Evolutionary conservation across 2,113 vertebrate genomes (phyloP).

Genomic region (Quiscalus mexicanus): DNA sequence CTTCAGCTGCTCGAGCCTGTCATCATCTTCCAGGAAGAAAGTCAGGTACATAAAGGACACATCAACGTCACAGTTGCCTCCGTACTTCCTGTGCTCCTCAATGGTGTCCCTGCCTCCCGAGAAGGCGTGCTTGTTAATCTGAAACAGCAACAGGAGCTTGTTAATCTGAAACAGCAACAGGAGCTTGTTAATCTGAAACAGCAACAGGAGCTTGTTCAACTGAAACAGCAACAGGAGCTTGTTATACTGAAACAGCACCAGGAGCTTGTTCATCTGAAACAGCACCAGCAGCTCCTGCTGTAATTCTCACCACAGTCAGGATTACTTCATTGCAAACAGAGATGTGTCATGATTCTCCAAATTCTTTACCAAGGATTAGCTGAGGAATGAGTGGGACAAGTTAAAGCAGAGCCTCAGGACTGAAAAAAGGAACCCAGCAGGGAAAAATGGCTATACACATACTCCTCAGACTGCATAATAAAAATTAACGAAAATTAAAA

Average conservation of each 20-base stretch:
- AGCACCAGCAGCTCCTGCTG: not conserved
- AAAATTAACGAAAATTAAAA: not conserved
- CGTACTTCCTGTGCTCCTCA: slow-evolving; percentile 90
- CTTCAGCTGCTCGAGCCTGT: slow-evolving; percentile 89
- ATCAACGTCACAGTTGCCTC: slow-evolving; percentile 92
- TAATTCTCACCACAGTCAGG: not conserved
- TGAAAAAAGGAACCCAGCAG: not conserved
- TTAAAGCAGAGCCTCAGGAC: not conserved
- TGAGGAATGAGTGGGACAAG: not conserved
- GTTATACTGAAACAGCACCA: too few species aligned
- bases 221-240: too few species aligned
- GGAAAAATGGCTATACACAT: not conserved
- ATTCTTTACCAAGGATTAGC: not conserved
- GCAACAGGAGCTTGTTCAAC: not conserved
- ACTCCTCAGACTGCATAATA: not conserved
- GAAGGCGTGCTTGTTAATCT: slow-evolving; percentile 98
- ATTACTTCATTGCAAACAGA: not conserved
- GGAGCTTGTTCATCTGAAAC: slow-evolving; percentile 60
- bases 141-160: not conserved
- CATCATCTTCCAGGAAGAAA: slow-evolving; percentile 97
- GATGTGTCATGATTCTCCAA: not conserved
- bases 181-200: slow-evolving; percentile 72
- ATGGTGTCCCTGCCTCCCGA: slow-evolving; percentile 94
- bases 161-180: too few species aligned
- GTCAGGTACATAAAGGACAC: slow-evolving; percentile 97